Base-by-base conservation (phyloP, 2,797 vertebrate genomes). In the Moxostoma hubbsi region DNA sequence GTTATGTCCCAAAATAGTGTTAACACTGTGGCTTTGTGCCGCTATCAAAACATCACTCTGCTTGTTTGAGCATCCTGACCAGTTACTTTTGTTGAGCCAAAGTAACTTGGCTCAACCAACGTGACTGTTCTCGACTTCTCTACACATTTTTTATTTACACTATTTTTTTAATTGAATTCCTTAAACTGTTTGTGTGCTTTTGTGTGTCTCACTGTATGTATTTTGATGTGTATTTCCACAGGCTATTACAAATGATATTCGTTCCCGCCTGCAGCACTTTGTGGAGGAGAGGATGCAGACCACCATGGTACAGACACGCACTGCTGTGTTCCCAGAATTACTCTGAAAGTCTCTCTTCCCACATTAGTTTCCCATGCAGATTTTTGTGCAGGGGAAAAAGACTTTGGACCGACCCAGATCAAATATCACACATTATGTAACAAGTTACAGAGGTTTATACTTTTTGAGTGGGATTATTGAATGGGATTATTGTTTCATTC, bases 201-300 rank as follows among this genome's bases (percentile, higher is more conserved):
- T 68, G 13, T 61, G 24, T 36, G 6, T 7, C 58, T 61, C 6
- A 4, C 57, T 15, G n/a, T 79, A 64, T 47, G 8, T 62, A 11
- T 69, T 1, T 47, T 57, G 62, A 16, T 82, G 0, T 85, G 70
- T 84, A 81, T 80, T 58, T 65, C 70, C 84, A 68, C 78, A 98
- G 97, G 86, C 88, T 66, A 71, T 87, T 57, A 89, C 86, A 12
- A 85, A 79, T 67, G 89, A 93, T 7, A 82, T 97, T 49, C 87
- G 71, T 9, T 88, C 88, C 2, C 90, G 92, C 73, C 78, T 96
- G 43, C 93, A 95, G 47, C 93, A 94, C 89, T 95, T 96, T 87
- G 87, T 94, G 81, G 96, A 97, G 88, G 94, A 96, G 73, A 91
- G 89, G 79, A 93, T 96, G 87, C 97, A 97, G 88, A 96, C 92